Conservation (phyloP, 2,888 invertebrate species). For the Oxyteleia sp. region DNA sequence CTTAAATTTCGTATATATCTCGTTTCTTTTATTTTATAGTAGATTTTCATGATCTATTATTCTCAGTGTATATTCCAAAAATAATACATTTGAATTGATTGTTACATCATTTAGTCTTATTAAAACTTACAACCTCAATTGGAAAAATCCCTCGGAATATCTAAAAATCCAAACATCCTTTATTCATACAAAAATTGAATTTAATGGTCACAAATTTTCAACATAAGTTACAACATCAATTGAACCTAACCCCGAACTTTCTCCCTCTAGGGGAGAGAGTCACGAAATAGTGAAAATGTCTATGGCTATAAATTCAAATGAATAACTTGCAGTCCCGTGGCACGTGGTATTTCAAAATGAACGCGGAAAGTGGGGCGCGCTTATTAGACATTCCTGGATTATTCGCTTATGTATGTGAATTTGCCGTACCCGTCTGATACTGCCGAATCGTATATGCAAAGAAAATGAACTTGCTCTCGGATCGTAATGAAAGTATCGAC, state of each 20-base stretch:
- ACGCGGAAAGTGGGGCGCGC: slow-evolving; percentile 77
- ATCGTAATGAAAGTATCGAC: slow-evolving; percentile 9
- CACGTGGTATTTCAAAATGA: slow-evolving; percentile 77
- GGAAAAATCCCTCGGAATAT: too few species aligned
- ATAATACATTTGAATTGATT: too few species aligned
- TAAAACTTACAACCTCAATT: too few species aligned
- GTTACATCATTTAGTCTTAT: too few species aligned
- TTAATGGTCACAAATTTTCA: slow-evolving; percentile 10
- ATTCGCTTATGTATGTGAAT: slow-evolving; percentile 75
- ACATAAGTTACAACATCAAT: slow-evolving; percentile 17
- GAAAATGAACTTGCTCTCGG: slow-evolving; percentile 12
- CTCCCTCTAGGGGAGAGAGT: not conserved
- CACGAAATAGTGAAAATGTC: slow-evolving; percentile 55
- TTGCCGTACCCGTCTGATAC: slow-evolving; percentile 53
- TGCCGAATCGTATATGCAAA: slow-evolving; percentile 55
- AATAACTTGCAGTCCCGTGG: slow-evolving; percentile 63
- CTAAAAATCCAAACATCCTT: too few species aligned
- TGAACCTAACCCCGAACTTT: slow-evolving; percentile 20
- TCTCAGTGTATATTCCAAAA: too few species aligned
- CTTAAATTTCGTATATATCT: too few species aligned
- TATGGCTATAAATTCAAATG: slow-evolving; percentile 65
- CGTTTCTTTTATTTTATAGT: too few species aligned
- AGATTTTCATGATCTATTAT: too few species aligned
- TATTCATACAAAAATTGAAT: too few species aligned
- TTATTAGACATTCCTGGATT: slow-evolving; percentile 83